Base-by-base conservation (phyloP, 2,888 invertebrate genomes). In the Pherbina coryleti region DNA sequence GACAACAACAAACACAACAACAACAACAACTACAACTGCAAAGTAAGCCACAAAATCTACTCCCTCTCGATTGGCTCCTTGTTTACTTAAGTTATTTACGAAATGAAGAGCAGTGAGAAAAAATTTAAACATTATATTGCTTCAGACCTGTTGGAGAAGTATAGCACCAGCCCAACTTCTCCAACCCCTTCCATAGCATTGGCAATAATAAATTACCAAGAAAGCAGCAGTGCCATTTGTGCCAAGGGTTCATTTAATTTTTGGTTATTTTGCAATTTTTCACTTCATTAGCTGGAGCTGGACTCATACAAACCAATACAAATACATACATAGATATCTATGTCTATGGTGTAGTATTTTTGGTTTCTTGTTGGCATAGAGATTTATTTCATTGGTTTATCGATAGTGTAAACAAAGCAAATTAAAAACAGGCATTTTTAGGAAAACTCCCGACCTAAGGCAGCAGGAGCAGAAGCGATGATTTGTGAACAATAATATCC, bases 251-350 rank as follows among this genome's bases (percentile, higher is more conserved):
- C 84, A 86, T 88, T 87, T 86, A 87, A 86, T 86, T 88, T 87
- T 87, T 88, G 87, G 88, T 88, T 87, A 88, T 88, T 86, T 87
- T 81, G 87, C 87, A 86, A 86, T 88, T 87, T 88, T 88, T 86
- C 87, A 88, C 87, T 87, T 87, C 88, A 87, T 87, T 87, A 84
- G 73, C 19, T 69, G 44, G 44, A 31, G 3, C 31, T 31, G 8
- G 37, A 37, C 49, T 69, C 22, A 69, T 49, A 34, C 19, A 25
- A 19, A 7, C n/a, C 22, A 57, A 25, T n/a, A 25, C 19, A 19
- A 22, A 9, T 14, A 25, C 25, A 28, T 17, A 25, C 1, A 14
- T 25, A 28, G 14, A n/a, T 60, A 14, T 60, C 9, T 55, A 22
- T 55, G 55, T 57, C 28, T 60, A 28, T 22, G 25, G 9, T 0